A percentile compares a stretch with the other conserved stretches of the same genome.
Conservation (phyloP, 2,797 vertebrate genomes). For the Alca torda region DNA sequence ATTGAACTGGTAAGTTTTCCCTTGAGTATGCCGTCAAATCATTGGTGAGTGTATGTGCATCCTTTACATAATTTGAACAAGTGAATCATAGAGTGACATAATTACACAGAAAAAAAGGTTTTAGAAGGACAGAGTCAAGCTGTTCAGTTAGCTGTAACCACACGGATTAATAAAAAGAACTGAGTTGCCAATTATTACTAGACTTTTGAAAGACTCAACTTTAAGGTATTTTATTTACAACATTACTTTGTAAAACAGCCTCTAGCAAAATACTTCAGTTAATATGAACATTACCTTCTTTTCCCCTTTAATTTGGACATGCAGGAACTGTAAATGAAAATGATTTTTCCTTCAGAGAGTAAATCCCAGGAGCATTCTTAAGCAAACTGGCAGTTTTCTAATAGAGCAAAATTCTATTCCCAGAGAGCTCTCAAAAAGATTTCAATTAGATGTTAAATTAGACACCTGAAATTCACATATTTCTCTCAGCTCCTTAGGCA, state of each 20-base stretch:
- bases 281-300: slow-evolving; percentile 58
- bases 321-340: slow-evolving; percentile 61
- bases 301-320: slow-evolving; percentile 63
- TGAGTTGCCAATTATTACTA: slow-evolving; percentile 40
- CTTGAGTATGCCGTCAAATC: not conserved
- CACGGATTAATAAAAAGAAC: slow-evolving; percentile 17
- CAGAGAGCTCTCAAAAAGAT: slow-evolving; percentile 61
- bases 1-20: not conserved
- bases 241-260: slow-evolving; percentile 35
- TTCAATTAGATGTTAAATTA: slow-evolving; percentile 79
- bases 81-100: not conserved
- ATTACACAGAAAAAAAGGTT: not conserved
- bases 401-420: slow-evolving; percentile 64
- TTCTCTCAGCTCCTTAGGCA: slow-evolving; percentile 74
- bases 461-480: slow-evolving; percentile 72
- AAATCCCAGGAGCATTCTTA: slow-evolving; percentile 70
- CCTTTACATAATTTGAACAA: not conserved
- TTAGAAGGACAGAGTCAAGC: not conserved
- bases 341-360: slow-evolving; percentile 45
- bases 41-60: not conserved
- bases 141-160: slow-evolving; percentile 6
- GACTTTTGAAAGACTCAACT: slow-evolving; percentile 32
- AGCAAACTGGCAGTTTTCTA: slow-evolving; percentile 67
- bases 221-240: slow-evolving; percentile 61
- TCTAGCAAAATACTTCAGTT: slow-evolving; percentile 57